These are phyloP conservation scores for Sapajus apella DNA, from an alignment of 2,113 vertebrate genomes.

Conservation along the genomic window DNA sequence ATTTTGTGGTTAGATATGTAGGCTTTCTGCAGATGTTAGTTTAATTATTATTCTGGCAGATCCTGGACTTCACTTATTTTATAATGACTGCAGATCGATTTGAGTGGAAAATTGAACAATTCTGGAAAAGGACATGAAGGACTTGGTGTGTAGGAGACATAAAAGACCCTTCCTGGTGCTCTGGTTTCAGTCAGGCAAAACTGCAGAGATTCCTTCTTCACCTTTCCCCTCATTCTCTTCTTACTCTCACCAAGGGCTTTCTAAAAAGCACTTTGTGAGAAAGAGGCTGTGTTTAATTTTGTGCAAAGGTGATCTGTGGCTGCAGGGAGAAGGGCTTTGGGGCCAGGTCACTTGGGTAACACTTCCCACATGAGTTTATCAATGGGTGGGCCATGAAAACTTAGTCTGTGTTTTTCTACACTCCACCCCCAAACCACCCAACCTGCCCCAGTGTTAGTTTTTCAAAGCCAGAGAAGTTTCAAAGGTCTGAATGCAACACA, in stretches of 20 bases:
- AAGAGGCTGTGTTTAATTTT: constrained; percentile 79
- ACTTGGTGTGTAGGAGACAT: not conserved
- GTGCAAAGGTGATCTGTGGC: constrained; percentile 76
- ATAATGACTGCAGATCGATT: not conserved
- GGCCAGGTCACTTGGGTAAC: constrained; percentile 76
- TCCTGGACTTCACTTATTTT: constrained; percentile 4
- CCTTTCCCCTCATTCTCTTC: not conserved
- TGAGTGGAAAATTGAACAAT: not conserved
- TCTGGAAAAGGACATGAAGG: not conserved
- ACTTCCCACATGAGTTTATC: constrained; percentile 82
- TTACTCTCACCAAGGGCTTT: not conserved
- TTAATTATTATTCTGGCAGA: not conserved
- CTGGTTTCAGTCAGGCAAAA: not conserved
- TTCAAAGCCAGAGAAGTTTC: constrained; percentile 82
- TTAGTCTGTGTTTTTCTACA: constrained; percentile 79
- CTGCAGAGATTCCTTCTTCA: not conserved
- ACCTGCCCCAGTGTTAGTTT: constrained; percentile 75
- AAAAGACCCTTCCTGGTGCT: not conserved
- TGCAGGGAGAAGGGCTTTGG: constrained; percentile 69
- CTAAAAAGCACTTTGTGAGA: constrained; percentile 24
- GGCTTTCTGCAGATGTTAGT: constrained; percentile 3
- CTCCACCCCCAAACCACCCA: constrained; percentile 70
- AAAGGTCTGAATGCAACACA: constrained; percentile 82
- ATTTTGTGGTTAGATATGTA: not conserved
- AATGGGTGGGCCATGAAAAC: constrained; percentile 86